Conservation (phyloP, 2,888 invertebrate species). For the Argyra leucocephala region DNA sequence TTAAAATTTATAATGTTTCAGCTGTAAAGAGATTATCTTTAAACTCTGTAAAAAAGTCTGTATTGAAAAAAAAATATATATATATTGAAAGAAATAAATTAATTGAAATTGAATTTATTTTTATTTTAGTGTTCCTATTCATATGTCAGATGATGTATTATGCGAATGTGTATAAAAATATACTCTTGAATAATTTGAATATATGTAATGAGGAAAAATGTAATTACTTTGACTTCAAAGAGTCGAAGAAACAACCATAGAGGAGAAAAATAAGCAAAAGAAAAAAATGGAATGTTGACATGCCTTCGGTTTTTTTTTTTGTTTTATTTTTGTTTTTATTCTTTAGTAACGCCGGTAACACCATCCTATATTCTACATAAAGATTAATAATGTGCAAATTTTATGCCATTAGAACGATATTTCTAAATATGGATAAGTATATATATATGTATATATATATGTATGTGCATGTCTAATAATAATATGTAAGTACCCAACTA, state of each 20-base stretch:
- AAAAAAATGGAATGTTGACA: background rate
- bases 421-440: background rate
- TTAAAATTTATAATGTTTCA: no score
- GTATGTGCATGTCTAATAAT: background rate
- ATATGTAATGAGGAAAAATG: background rate
- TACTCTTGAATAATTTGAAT: no score
- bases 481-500: background rate
- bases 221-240: constrained; percentile 4
- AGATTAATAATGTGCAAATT: constrained; percentile 3
- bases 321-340: no score
- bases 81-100: no score
- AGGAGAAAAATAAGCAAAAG: background rate
- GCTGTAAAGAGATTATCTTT: no score
- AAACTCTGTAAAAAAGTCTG: no score
- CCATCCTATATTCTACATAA: background rate
- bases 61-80: no score
- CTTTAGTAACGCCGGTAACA: background rate
- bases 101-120: no score
- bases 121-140: no score
- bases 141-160: no score
- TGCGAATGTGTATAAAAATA: no score
- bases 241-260: background rate
- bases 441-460: background rate
- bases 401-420: background rate
- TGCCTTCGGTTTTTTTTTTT: no score